phyloP scores from a whole-genome alignment of 2,113 vertebrate species.

The Heptranchias perlo region DNA sequence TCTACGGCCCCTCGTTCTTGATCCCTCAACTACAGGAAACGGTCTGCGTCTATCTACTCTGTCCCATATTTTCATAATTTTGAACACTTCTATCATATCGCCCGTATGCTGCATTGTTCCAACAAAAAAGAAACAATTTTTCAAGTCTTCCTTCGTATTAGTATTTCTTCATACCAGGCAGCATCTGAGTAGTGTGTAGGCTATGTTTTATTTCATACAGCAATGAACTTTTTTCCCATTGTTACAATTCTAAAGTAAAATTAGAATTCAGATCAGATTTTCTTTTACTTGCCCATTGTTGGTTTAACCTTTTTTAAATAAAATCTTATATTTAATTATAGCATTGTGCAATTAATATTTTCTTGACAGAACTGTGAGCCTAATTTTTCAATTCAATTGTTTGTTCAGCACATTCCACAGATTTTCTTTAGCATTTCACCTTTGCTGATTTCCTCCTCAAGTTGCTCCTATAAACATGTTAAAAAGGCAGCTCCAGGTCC shows the following conservation, averaged over 20 bases:
- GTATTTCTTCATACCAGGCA: neutral
- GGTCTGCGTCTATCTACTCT: neutral
- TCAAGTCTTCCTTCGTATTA: neutral
- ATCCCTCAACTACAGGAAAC: neutral
- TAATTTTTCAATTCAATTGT: neutral
- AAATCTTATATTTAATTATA: neutral
- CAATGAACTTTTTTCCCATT: neutral
- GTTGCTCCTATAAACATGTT: slow-evolving; percentile 29
- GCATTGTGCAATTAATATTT: slow-evolving; percentile 8
- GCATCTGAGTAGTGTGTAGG: neutral
- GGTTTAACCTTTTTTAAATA: neutral
- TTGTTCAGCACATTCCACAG: slow-evolving; percentile 24
- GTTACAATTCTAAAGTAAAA: neutral
- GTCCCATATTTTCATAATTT: neutral
- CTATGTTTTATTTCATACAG: neutral
- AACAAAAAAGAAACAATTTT: no score
- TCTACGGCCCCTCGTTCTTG: neutral
- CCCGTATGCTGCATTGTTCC: neutral
- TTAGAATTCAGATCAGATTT: neutral
- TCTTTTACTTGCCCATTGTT: neutral
- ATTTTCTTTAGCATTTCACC: slow-evolving; percentile 1
- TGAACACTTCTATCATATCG: neutral
- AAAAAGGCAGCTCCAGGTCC: slow-evolving; percentile 15
- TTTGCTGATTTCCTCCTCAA: slow-evolving; percentile 31
- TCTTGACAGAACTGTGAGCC: neutral